Evolutionary conservation across 2,113 vertebrate genomes (phyloP).

Genomic region (Typhlomys cinereus): DNA sequence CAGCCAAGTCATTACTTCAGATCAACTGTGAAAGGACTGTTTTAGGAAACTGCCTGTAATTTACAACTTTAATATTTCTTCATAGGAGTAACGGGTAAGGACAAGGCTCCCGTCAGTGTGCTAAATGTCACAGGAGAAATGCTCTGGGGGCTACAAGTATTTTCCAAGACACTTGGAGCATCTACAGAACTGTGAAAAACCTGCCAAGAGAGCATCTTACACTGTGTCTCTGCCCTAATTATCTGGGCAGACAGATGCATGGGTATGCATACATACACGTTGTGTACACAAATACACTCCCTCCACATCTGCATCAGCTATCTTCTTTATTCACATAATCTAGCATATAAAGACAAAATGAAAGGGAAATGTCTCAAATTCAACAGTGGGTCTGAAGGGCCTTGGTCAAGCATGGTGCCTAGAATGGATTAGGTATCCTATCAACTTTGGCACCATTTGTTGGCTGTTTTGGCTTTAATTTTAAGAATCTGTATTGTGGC

Average conservation of each 20-base stretch:
- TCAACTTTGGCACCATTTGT: background rate
- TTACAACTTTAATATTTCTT: slow-evolving; percentile 48
- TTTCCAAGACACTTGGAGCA: background rate
- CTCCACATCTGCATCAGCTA: no score
- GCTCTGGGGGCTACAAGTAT: background rate
- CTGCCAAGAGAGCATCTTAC: background rate
- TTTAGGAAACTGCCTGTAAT: slow-evolving; percentile 52
- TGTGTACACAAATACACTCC: no score
- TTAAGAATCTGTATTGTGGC: background rate
- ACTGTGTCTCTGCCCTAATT: no score
- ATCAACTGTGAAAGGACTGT: background rate
- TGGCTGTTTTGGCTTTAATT: no score
- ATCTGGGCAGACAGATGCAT: no score
- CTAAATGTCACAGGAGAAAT: slow-evolving; percentile 29
- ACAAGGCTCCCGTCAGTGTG: slow-evolving; percentile 15
- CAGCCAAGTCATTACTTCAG: slow-evolving; percentile 9
- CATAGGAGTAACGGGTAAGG: background rate
- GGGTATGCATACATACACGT: no score
- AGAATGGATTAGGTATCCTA: background rate
- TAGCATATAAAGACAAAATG: slow-evolving; percentile 25
- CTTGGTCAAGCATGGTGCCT: background rate
- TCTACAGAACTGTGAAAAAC: slow-evolving; percentile 20
- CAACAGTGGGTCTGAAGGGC: background rate
- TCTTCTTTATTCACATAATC: background rate
- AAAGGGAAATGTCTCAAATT: slow-evolving; percentile 19